phyloP scores from a whole-genome alignment of 2,113 vertebrate species.

The Phaetusa simplex region DNA sequence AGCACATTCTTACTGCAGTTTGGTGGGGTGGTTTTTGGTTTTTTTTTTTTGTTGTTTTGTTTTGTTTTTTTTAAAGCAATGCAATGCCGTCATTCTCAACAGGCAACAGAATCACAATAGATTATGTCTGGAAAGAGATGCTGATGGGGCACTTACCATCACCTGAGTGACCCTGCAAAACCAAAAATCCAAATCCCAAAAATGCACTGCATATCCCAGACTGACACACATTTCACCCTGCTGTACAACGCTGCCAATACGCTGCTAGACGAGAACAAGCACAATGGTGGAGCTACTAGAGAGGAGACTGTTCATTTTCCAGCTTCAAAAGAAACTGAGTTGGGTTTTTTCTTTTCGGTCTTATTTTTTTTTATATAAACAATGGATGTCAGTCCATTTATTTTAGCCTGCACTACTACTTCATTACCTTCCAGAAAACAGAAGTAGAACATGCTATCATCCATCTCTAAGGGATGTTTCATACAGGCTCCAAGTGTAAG shows the following conservation, averaged over 20 bases:
- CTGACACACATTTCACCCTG: accelerated
- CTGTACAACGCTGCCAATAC: accelerated
- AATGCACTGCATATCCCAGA: accelerated
- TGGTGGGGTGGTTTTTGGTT: background rate
- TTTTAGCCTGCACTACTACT: background rate
- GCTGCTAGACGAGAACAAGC: background rate
- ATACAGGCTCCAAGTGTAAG: background rate
- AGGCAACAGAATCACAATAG: background rate
- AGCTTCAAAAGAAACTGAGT: background rate
- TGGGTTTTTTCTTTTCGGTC: accelerated
- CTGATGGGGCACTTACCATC: accelerated
- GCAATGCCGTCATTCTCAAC: background rate
- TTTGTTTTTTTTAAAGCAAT: background rate
- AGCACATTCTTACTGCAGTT: background rate
- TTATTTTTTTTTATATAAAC: background rate
- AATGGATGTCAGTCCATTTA: background rate
- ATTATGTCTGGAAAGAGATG: accelerated
- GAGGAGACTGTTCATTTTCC: background rate
- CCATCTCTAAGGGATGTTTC: background rate
- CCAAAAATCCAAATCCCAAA: accelerated
- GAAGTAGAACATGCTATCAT: accelerated
- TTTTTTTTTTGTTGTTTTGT: background rate
- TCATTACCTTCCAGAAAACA: background rate
- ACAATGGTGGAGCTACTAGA: accelerated
- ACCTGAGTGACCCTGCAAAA: background rate